Base-by-base conservation (phyloP, 2,888 invertebrate genomes). In the Sycophila texana region DNA sequence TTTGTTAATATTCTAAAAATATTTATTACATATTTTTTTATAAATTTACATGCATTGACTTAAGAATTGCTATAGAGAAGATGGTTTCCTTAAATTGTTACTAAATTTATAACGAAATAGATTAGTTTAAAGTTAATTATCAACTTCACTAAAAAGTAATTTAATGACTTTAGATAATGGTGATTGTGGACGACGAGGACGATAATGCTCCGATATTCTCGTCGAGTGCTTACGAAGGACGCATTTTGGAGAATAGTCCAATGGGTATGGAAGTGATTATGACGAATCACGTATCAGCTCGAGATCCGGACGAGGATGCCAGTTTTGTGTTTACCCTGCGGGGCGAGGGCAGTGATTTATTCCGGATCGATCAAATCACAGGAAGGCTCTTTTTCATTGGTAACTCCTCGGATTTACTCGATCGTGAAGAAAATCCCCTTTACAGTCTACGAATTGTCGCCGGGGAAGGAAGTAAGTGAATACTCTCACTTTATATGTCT, bases 181-280 rank as follows among this genome's bases (percentile, higher is more conserved):
- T 97, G 49, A 92, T 94, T 74, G 96, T 97, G 0, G 95, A 96
- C 80, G 97, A 97, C 87, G 96, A 96, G 81, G 97, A 97, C 86
- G 97, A 97, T 86, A 97, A 97, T 86, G 93, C 96, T 4, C 98
- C 98, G 0, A 90, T 93, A 77, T 98, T 98, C 88, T 94, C 95
- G 83, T 91, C 93, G 14, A 87, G 92, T 0, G 89, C 92, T 0
- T 98, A 97, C 87, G 95, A 96, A 85, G 96, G 96, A 0, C 92
- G 92, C 80, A 94, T 98, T 18, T 91, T 91, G 61, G 98, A 98
- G 91, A 97, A 98, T 89, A 94, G 95, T 49, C 91, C 91, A 13
- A 91, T 92, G 57, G 94, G 94, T 10, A 94, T 95, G 0, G 94
- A 95, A 88, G 93, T 97, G 0, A 92, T 93, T 82, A 91, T 96